phyloP scores from a whole-genome alignment of 2,888 invertebrate species.

The Leptopterna dolabrata region DNA sequence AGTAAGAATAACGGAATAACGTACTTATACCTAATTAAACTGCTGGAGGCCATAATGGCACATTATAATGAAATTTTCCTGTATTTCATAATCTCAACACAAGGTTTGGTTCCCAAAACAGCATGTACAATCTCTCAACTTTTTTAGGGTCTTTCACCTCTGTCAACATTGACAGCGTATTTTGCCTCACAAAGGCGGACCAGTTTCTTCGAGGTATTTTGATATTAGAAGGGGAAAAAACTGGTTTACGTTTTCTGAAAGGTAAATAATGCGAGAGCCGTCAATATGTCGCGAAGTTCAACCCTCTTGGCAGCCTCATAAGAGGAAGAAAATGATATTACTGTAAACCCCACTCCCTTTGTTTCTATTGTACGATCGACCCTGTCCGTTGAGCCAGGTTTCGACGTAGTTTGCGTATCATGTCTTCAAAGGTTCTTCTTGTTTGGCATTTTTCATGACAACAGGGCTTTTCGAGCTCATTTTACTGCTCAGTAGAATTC shows the following conservation, averaged over 20 bases:
- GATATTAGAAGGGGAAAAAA: background rate
- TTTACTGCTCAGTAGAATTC: too few relatives aligned
- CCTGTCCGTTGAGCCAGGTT: background rate
- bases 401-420: background rate
- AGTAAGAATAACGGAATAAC: too few relatives aligned
- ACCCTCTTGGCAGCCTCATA: background rate
- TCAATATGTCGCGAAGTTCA: slow-evolving; percentile 8
- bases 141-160: background rate
- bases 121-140: too few relatives aligned
- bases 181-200: background rate
- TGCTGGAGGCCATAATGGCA: too few relatives aligned
- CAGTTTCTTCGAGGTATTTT: background rate
- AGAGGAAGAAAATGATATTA: background rate
- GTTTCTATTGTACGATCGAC: background rate
- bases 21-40: too few relatives aligned
- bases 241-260: background rate
- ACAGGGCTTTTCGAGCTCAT: too few relatives aligned
- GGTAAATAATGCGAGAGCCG: slow-evolving; percentile 23
- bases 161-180: background rate
- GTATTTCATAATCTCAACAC: too few relatives aligned
- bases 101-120: too few relatives aligned
- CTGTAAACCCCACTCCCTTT: background rate
- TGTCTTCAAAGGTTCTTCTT: background rate
- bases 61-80: too few relatives aligned
- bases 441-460: too few relatives aligned